A percentile compares a stretch with the other conserved stretches of the same genome.
These are phyloP conservation scores for Thryonomys swinderianus DNA, from an alignment of 2,113 vertebrate species.

Conservation along the genomic window DNA sequence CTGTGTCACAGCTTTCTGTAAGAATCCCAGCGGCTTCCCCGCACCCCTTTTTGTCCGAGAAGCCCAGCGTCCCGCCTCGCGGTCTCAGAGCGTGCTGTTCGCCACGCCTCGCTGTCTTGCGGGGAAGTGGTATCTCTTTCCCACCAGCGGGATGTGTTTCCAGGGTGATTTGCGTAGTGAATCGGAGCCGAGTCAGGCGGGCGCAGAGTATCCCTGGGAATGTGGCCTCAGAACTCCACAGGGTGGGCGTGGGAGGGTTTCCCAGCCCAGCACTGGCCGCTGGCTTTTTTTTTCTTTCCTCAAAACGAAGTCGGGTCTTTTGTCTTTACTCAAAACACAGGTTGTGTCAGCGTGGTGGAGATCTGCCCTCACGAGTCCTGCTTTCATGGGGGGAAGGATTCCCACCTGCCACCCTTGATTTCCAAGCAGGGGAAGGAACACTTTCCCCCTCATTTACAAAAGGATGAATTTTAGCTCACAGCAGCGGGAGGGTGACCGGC, in stretches of 20 bases:
- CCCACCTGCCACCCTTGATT: not conserved
- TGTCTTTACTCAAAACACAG: not conserved
- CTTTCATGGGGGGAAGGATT: constrained; percentile 36
- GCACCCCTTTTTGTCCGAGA: not conserved
- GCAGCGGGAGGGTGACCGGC: not conserved
- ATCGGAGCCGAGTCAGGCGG: not conserved
- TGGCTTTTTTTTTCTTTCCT: not conserved
- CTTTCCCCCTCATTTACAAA: not conserved
- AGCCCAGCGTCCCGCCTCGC: not conserved
- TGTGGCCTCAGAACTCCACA: not conserved
- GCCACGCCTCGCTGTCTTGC: not conserved
- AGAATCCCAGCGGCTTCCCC: not conserved
- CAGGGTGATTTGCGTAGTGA: constrained; percentile 63
- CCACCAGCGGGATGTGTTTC: constrained; percentile 46
- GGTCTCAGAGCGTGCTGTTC: not conserved
- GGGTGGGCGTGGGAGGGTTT: not conserved
- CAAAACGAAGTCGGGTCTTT: not conserved
- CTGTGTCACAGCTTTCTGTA: not conserved
- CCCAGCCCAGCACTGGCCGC: not conserved
- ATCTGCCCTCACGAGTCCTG: constrained; percentile 31
- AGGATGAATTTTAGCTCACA: not conserved
- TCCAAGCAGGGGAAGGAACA: constrained; percentile 7
- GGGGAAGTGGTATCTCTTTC: constrained; percentile 51
- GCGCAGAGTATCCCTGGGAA: not conserved
- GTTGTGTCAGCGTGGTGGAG: not conserved